Conservation (phyloP, 1,140 invertebrate genomes). For the Eupeodes corollae region DNA sequence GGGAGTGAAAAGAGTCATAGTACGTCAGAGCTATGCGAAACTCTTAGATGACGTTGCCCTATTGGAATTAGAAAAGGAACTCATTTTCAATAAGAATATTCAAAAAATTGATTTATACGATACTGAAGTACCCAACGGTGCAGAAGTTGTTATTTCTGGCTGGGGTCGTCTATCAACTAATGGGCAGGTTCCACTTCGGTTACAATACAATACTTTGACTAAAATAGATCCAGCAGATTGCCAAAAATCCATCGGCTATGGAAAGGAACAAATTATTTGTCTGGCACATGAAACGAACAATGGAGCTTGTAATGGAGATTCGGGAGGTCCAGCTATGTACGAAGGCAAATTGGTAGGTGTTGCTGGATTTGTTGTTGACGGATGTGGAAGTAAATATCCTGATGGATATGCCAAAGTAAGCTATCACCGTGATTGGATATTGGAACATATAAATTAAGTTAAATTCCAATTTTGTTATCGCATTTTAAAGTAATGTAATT, state of each 20-base stretch:
- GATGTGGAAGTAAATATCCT: conserved; percentile 29
- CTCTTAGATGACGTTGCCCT: conserved; percentile 41
- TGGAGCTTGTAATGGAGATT: conserved; percentile 25
- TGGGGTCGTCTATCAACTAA: conserved; percentile 38
- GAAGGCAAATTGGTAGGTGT: conserved; percentile 25
- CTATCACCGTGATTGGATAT: conserved; percentile 38
- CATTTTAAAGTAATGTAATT: too few relatives aligned
- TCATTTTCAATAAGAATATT: conserved; percentile 30
- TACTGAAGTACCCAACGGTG: conserved; percentile 17
- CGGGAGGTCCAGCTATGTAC: conserved; percentile 24
- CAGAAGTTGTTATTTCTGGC: conserved; percentile 34
- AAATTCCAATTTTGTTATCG: too few relatives aligned
- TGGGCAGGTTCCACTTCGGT: conserved; percentile 18
- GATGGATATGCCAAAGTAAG: conserved; percentile 45
- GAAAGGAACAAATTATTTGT: conserved; percentile 14
- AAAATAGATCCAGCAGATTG: conserved; percentile 12
- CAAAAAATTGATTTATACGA: conserved; percentile 25
- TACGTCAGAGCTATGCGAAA: conserved; percentile 33
- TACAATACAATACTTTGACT: conserved; percentile 22
- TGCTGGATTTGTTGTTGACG: conserved; percentile 18
- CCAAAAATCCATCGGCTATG: conserved; percentile 4
- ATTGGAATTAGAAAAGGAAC: conserved; percentile 27
- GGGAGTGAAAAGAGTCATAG: conserved; percentile 15
- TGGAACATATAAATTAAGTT: too few relatives aligned
- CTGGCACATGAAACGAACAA: conserved; percentile 17